Conservation (phyloP, 2,888 invertebrate genomes). For the Ophion slaviceki region DNA sequence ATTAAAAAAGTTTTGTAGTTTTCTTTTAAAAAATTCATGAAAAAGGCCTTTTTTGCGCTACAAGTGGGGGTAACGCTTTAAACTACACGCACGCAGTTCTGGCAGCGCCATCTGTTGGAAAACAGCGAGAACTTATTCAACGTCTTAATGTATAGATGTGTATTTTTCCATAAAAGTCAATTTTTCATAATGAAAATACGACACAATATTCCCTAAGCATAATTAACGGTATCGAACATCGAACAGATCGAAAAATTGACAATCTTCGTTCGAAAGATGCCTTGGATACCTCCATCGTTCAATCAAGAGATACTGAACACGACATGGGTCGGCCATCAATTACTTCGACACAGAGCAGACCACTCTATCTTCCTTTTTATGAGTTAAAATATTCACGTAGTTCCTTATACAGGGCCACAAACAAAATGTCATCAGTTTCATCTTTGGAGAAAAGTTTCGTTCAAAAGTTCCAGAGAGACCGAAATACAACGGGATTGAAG, state of each 20-base stretch:
- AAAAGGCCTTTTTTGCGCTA: too few relatives aligned
- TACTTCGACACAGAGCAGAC: background rate
- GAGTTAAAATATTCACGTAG: background rate
- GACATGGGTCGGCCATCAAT: background rate
- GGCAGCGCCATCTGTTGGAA: too few relatives aligned
- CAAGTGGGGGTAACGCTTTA: too few relatives aligned
- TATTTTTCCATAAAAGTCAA: background rate
- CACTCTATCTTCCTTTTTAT: background rate
- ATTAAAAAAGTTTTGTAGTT: too few relatives aligned
- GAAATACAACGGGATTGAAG: background rate
- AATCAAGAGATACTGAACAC: background rate
- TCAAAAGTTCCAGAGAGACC: background rate
- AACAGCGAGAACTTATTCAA: too few relatives aligned
- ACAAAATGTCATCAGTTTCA: background rate
- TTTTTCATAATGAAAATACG: background rate
- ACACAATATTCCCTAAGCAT: background rate
- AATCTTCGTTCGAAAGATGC: background rate
- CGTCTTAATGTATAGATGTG: too few relatives aligned
- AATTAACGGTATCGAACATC: background rate
- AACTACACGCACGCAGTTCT: too few relatives aligned
- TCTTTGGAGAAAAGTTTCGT: background rate
- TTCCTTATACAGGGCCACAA: background rate
- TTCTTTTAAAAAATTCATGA: too few relatives aligned
- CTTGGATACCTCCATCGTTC: background rate
- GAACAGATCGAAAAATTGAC: background rate